phyloP scores from a whole-genome alignment of 2,888 invertebrate genomes.

The Synanthedon formicaeformis region DNA sequence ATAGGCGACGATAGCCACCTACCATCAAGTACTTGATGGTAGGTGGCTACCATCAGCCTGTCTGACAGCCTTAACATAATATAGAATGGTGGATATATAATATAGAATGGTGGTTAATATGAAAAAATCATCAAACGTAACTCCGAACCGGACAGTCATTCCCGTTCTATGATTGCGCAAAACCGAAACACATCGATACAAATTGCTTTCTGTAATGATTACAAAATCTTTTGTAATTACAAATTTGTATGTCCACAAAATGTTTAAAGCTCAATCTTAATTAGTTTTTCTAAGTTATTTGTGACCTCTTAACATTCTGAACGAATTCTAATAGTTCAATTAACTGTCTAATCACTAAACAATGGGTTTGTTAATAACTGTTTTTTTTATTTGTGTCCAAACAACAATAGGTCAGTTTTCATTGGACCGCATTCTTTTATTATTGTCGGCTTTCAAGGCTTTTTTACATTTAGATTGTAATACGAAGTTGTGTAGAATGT shows the following conservation, averaged over 20 bases:
- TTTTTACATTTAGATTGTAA: neutral
- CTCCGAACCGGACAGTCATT: too few relatives aligned
- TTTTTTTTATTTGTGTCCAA: slow-evolving; percentile 15
- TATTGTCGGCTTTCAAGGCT: slow-evolving; percentile 2
- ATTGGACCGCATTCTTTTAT: slow-evolving; percentile 19
- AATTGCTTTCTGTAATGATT: neutral
- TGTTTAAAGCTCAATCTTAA: slow-evolving; percentile 8
- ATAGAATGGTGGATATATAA: too few relatives aligned
- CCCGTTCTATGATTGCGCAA: neutral
- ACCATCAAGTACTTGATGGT: too few relatives aligned
- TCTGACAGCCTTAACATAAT: too few relatives aligned
- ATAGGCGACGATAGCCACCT: too few relatives aligned
- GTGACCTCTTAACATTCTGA: slow-evolving; percentile 13
- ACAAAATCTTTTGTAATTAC: neutral
- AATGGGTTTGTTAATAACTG: slow-evolving; percentile 12
- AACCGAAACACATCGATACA: neutral
- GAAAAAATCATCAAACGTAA: too few relatives aligned
- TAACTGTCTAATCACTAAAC: slow-evolving; percentile 17
- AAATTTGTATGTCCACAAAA: neutral
- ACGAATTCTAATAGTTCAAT: slow-evolving; percentile 14
- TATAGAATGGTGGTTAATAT: too few relatives aligned
- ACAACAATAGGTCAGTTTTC: slow-evolving; percentile 19
- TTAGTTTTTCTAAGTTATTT: slow-evolving; percentile 3
- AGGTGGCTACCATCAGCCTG: too few relatives aligned
- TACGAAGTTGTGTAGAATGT: too few relatives aligned